Evolutionary conservation across 2,888 invertebrate genomes (phyloP), one percentile per base, ranked within the genome.

Genomic region (Hypomecis atomaria): DNA sequence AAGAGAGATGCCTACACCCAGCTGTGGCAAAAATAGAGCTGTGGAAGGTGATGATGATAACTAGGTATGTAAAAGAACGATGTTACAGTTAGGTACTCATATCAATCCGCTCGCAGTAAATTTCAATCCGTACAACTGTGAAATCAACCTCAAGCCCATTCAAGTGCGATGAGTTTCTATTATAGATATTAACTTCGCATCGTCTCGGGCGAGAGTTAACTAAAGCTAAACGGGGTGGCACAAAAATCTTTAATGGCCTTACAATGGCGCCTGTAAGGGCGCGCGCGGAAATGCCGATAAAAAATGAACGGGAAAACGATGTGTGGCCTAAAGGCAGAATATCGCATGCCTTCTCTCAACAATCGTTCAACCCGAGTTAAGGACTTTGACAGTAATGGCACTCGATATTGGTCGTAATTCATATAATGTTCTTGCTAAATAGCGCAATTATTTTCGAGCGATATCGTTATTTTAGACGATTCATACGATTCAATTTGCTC

Each of bases 221-320:
- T 64, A 43, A 56, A 68, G 65, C 68, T 72, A 64, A 71, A 69
- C 62, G 63, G 73, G 67, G 60, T 62, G 60, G 42, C 59, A 74
- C 72, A 77, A 79, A 76, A 80, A 72, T 71, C 72, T 71, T 80
- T 91, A 89, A 70, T 84, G 77, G 70, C 69, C 72, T 75, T 76
- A 74, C 78, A 74, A 79, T 80, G 74, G 76, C 74, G 75, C 71
- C 77, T 79, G 77, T 75, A 75, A 76, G 71, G 69, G 72, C 61
- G 63, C 37, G 60, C 66, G 55, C 45, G 70, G 69, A 76, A 78
- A 79, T 76, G 56, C 67, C 76, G 75, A 79, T 79, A 79, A 80
- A 82, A 81, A 81, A 76, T 72, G 69, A 72, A 76, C 69, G 76
- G 73, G 71, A 66, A 73, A 78, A 79, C 78, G 73, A 79, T 78